Evolutionary conservation across 1,140 invertebrate genomes (phyloP), one percentile per base, ranked within the genome.

Genomic region (Lordiphosa mommai): DNA sequence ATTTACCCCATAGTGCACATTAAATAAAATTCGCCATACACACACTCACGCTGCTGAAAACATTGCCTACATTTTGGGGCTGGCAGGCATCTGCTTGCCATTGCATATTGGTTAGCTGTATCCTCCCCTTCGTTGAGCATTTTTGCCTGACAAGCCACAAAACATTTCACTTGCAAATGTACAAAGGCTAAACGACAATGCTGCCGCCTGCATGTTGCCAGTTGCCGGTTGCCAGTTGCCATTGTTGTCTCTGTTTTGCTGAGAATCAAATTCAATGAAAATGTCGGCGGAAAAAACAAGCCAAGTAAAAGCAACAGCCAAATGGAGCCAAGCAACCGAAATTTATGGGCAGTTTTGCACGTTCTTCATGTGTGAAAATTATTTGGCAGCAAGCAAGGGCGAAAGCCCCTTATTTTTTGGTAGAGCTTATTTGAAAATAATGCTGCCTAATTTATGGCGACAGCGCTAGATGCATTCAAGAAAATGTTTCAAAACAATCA

Each of bases 391-490:
- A 43, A 58, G 44, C 57, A 64, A 44, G 47, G 23, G 23, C 6
- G 48, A 57, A 34, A 34, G 46, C 7, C 37, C 10, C 41, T 41
- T 38, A 48, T 66, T 66, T 66, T 43, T 7, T 16, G 30, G 57
- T 41, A 34, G 76, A 84, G 76, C 84, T 82, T 82, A 82, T 82
- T 82, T 76, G 76, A 84, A 84, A 82, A 82, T 82, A 82, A 82
- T 76, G 72, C 76, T 56, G 58, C 77, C 76, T 84, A 76, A 82
- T 82, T 84, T 82, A 82, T 82, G 77, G 72, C 67, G 37, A n/a
- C 58, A 49, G 46, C 17, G 32, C 16, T 43, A 53, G 48, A 52
- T 49, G 52, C 64, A 61, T 53, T 27, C 32, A 57, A 51, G 46
- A 61, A 58, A 63, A 68, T 82, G 72, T 23, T 27, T 23, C 0